Base-by-base conservation (phyloP, 2,888 invertebrate genomes). In the Uropetala carovei region DNA sequence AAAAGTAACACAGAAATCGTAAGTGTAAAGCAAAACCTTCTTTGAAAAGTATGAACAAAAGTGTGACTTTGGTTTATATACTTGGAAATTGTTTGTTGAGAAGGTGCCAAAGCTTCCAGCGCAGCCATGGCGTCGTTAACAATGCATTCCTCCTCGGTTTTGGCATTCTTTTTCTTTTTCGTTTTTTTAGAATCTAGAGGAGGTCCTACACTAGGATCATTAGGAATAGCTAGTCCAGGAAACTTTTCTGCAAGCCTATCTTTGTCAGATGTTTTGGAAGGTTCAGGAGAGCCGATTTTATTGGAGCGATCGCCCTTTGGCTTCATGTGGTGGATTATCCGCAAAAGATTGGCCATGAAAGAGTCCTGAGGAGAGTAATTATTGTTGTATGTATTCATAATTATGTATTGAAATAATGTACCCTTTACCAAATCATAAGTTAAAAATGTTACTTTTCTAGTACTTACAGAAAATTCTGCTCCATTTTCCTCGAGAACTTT, bases 251-350 rank as follows among this genome's bases (percentile, higher is more conserved):
- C 96, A 75, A 98, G 94, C 85, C 96, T 95, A 93, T 97, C 96
- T 86, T 95, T 94, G 75, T 94, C 94, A 43, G 1, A n/a, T 27
- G 93, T 89, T 59, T 94, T 95, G 0, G 94, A 92, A 4, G 92
- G 60, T 64, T 93, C 94, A 9, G 98, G 97, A n/a, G 84, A 84
- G 5, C 30, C 92, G 64, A 2, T 59, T 58, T 86, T 14, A 14
- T 30, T 68, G 3, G 22, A 30, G 8, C 68, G 10, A 59, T 93
- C 93, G 27, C 93, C 93, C 64, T 93, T 93, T 8, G 95, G 95
- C 94, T 97, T 97, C 99, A 99, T 99, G 94, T 99, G 98, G 94
- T 99, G 98, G 93, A 99, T 99, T 92, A 99, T 98, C 92, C 99
- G 97, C 58, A 99, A 96, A 64, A 99, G 96, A 95, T 99, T 99